phyloP scores from a whole-genome alignment of 2,888 invertebrate species.

The Aricia artaxerxes region DNA sequence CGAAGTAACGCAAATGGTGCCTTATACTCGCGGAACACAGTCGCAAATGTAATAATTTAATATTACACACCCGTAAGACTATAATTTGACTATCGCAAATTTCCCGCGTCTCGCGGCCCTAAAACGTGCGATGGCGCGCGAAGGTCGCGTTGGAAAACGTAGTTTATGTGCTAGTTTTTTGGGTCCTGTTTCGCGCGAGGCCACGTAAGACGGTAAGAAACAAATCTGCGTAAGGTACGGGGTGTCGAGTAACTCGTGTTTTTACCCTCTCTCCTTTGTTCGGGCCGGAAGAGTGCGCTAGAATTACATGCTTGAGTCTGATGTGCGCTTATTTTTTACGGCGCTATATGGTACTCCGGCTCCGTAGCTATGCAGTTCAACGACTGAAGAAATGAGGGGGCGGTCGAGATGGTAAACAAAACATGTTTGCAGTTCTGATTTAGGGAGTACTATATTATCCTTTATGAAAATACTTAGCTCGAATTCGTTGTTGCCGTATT shows the following conservation, averaged over 20 bases:
- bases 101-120: slow-evolving; percentile 65
- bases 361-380: slow-evolving; percentile 77
- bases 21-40: slow-evolving; percentile 72
- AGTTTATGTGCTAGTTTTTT: slow-evolving; percentile 54
- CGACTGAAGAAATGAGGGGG: slow-evolving; percentile 74
- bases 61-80: slow-evolving; percentile 75
- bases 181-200: slow-evolving; percentile 60
- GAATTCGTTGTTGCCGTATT: slow-evolving; percentile 8
- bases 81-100: slow-evolving; percentile 81
- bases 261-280: slow-evolving; percentile 80
- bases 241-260: slow-evolving; percentile 81
- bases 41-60: slow-evolving; percentile 76
- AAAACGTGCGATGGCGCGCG: slow-evolving; percentile 60
- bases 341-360: slow-evolving; percentile 76
- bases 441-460: slow-evolving; percentile 47
- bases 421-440: slow-evolving; percentile 67
- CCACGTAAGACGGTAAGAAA: slow-evolving; percentile 65
- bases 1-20: slow-evolving; percentile 67
- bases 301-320: slow-evolving; percentile 80
- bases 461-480: slow-evolving; percentile 41
- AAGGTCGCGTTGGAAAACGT: slow-evolving; percentile 54
- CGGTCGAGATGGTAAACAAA: slow-evolving; percentile 66
- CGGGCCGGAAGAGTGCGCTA: slow-evolving; percentile 80
- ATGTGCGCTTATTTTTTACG: slow-evolving; percentile 81
- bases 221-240: slow-evolving; percentile 79